Evolutionary conservation across 2,888 invertebrate species (phyloP), one percentile per base, ranked within the genome.

Genomic region (Ophonus ardosiacus): DNA sequence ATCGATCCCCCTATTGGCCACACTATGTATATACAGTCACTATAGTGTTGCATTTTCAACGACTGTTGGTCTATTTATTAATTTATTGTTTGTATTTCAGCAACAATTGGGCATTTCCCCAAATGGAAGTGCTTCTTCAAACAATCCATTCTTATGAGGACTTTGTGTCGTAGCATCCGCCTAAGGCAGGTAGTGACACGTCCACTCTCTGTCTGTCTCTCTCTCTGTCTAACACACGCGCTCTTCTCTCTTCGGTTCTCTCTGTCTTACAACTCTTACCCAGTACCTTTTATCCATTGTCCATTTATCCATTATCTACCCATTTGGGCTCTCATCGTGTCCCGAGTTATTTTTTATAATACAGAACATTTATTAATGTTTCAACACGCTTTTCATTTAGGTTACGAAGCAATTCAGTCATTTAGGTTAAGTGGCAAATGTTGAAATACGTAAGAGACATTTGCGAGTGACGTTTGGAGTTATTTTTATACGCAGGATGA

Each of bases 141-240:
- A 92, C 90, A 94, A 94, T 89, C 94, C 94, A 63, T 94, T 94
- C 90, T 93, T 94, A 92, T 93, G 93, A 93, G 84, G 63, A n/a
- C 10, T 56, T 15, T 3, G 21, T 21, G 31, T 6, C 31, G 31
- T 31, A 31, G 17, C 40, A n/a, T n/a, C n/a, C n/a, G n/a, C 43
- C 21, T 17, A 31, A 31, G 21, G 15, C 63, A 63, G 63, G 63
- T 63, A 63, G 63, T 18, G 63, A 63, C 21, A 63, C 63, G 24
- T 59, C 15, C 59, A 59, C 15, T 57, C 1, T 6, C 4, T 3
- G 2, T 59, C 1, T 59, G 3, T 7, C 59, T 59, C 0, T 17
- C 15, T 59, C 59, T 51, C 15, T 17, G 59, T 17, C 59, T 17
- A 59, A 31, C 31, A 31, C 31, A 31, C 31, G 5, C 31, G 31